Conservation (phyloP, 2,113 vertebrate genomes). For the Eclectus roratus region DNA sequence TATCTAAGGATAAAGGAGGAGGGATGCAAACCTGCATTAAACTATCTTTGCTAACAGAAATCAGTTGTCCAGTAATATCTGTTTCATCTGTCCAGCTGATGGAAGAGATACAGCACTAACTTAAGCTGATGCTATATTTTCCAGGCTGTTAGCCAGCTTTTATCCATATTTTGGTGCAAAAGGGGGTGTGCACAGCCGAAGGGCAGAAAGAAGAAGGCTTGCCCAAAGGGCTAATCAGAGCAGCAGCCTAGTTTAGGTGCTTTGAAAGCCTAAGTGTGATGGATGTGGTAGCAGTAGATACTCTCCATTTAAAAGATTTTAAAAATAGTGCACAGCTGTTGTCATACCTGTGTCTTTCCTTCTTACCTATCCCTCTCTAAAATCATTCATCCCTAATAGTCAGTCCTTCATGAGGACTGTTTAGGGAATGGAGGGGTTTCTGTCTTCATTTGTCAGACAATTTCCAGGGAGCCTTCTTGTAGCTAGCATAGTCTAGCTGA, state of each 20-base stretch:
- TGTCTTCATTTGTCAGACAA: background rate
- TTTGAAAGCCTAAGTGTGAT: background rate
- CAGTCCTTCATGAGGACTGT: background rate
- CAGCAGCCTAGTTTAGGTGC: background rate
- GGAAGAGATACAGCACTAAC: background rate
- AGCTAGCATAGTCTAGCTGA: background rate
- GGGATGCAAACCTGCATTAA: slow-evolving; percentile 40
- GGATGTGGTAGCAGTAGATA: background rate
- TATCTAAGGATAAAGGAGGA: slow-evolving; percentile 48
- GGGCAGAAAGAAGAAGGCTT: background rate
- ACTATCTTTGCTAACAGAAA: slow-evolving; percentile 41
- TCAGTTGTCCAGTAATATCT: slow-evolving; percentile 33
- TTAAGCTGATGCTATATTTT: background rate
- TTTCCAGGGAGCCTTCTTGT: background rate
- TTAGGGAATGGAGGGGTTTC: background rate
- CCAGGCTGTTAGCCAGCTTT: slow-evolving; percentile 26
- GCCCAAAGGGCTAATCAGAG: background rate
- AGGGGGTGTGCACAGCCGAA: background rate
- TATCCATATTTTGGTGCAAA: background rate
- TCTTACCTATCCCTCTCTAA: background rate
- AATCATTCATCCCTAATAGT: background rate
- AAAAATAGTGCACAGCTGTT: background rate
- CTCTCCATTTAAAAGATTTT: background rate
- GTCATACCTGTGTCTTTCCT: background rate
- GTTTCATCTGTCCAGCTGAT: slow-evolving; percentile 45